Evolutionary conservation across 2,113 vertebrate genomes (phyloP), one percentile per base, ranked within the genome.

Genomic region (Ammospiza nelsoni): DNA sequence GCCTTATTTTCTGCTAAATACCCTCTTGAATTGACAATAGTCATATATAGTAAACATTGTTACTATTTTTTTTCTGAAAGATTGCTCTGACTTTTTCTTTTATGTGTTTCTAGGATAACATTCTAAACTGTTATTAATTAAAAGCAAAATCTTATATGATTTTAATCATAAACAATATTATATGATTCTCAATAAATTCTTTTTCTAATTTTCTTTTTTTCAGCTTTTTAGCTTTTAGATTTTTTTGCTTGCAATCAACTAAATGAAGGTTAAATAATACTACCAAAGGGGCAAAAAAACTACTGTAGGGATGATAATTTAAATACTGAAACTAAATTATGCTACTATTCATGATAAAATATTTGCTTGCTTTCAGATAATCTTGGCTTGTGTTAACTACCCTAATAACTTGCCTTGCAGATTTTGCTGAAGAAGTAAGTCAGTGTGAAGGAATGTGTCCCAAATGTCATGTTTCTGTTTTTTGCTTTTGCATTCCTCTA

Each of bases 401-500:
- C 41, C 27, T 52, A 93, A 58, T 88, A 92, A 95, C 87, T 90
- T 75, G 37, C 78, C 88, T 94, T 95, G 49, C 86, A 86, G 85
- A 84, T 89, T 73, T 94, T 61, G 44, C 57, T 90, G 85, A 90
- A 86, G 68, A 92, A 90, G 28, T 14, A 93, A 93, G 29, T 18
- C 41, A 84, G 39, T 25, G 46, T 55, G 65, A 92, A 93, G 54
- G 48, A 94, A 93, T 93, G 61, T 71, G 37, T 94, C 76, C 39
- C 61, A 88, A 80, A 84, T 75, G 57, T 31, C 33, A 3, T 46
- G 69, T 94, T 96, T 96, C 95, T 95, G 92, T 0, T 92, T 94
- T 95, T 90, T 91, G 52, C 83, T 94, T 84, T 92, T 92, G 17
- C 85, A 90, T 84, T 91, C 87, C 82, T 87, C 80, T 81, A 77